Percentiles rank a stretch among this genome's conserved stretches.
Evolutionary conservation across 2,797 vertebrate species (phyloP).

Genomic region (Tragopan temminckii): DNA sequence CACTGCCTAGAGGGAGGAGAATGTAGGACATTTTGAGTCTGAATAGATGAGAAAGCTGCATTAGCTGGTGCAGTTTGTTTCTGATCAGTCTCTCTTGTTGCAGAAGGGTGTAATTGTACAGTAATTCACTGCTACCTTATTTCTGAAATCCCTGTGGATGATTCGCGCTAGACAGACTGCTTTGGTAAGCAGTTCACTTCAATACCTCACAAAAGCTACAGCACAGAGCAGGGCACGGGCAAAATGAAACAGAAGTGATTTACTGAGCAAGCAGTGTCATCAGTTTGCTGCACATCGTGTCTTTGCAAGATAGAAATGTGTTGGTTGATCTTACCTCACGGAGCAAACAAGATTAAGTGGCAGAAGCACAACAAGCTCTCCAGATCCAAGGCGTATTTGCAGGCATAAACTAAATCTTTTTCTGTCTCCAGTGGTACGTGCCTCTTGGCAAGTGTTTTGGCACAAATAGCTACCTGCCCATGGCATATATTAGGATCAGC

Average conservation of each 20-base stretch:
- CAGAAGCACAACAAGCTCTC: conserved; percentile 23
- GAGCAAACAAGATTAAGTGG: conserved; percentile 22
- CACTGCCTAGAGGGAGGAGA: background rate
- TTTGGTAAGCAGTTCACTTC: conserved; percentile 71
- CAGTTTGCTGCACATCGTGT: conserved; percentile 34
- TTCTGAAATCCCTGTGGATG: conserved; percentile 45
- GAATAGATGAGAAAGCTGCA: conserved; percentile 2
- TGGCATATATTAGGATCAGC: background rate
- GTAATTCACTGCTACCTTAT: conserved; percentile 57
- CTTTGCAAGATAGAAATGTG: conserved; percentile 26
- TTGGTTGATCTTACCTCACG: conserved; percentile 15
- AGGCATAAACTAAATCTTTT: background rate
- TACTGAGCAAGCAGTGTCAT: conserved; percentile 62
- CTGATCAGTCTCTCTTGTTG: conserved; percentile 12
- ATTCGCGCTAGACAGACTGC: conserved; percentile 62
- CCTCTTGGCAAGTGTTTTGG: background rate
- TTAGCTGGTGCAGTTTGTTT: background rate
- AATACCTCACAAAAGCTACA: conserved; percentile 55
- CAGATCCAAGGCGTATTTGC: background rate
- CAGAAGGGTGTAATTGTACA: conserved; percentile 38
- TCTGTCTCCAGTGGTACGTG: accelerated
- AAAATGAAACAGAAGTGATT: conserved; percentile 62
- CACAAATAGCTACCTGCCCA: background rate
- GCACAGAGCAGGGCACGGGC: background rate
- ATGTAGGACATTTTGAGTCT: conserved; percentile 20